Conservation (phyloP, 2,113 vertebrate genomes). For the Mormyrus iriodes region DNA sequence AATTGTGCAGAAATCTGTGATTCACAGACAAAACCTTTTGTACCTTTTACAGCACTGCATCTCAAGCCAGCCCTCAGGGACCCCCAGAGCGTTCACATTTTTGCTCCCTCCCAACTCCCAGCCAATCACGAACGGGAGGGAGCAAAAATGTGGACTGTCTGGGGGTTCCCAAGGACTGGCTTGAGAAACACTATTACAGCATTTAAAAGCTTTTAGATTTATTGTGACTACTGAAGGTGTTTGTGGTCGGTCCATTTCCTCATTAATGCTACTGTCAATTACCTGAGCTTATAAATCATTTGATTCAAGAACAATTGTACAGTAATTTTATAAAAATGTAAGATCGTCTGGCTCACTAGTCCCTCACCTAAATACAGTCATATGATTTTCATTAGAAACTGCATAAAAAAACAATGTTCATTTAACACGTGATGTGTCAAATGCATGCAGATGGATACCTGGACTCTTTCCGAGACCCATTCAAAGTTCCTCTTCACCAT, state of each 20-base stretch:
- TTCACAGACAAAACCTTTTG: no score
- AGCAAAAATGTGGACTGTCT: neutral
- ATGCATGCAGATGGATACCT: slow-evolving; percentile 62
- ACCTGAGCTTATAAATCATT: neutral
- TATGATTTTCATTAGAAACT: neutral
- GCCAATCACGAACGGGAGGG: neutral
- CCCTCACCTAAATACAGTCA: neutral
- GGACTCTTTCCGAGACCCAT: slow-evolving; percentile 92
- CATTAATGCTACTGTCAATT: neutral
- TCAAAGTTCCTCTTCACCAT: slow-evolving; percentile 97
- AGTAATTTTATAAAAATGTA: neutral
- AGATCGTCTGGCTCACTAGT: neutral
- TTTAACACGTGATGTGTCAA: neutral
- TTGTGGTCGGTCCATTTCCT: neutral
- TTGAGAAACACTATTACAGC: neutral
- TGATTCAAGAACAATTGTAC: neutral
- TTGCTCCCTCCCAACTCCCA: neutral
- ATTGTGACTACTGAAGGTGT: neutral
- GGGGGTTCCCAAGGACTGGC: neutral
- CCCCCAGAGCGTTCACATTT: neutral
- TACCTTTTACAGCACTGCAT: neutral
- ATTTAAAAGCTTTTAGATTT: neutral
- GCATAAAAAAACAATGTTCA: no score
- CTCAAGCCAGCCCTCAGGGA: neutral
- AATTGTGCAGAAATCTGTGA: no score